phyloP scores from a whole-genome alignment of 92 coral and sea anemone genomes.

The Actinernus sp. region DNA sequence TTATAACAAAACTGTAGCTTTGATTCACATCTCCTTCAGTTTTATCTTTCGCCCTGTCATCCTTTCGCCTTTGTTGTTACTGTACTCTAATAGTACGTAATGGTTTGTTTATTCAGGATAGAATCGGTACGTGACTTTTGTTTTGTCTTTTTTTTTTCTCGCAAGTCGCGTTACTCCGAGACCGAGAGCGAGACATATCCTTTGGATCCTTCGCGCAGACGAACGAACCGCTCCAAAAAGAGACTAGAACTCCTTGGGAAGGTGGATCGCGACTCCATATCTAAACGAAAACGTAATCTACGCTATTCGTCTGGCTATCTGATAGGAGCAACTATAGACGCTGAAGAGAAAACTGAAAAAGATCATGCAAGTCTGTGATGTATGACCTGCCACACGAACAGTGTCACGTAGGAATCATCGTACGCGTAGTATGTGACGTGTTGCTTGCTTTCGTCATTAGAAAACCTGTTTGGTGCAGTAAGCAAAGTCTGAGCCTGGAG shows the following conservation, averaged over 20 bases:
- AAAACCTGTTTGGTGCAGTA: too few species aligned
- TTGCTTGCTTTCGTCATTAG: too few species aligned
- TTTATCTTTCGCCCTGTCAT: too few species aligned
- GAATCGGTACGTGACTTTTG: too few species aligned
- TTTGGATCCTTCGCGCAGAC: constrained; percentile 71
- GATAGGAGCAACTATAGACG: constrained; percentile 80
- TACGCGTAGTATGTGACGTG: background rate
- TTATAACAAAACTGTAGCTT: too few species aligned
- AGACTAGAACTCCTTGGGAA: constrained; percentile 82
- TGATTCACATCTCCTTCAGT: too few species aligned
- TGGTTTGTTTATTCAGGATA: too few species aligned
- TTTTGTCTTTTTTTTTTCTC: background rate
- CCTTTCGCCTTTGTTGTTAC: too few species aligned
- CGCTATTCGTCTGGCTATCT: constrained; percentile 87
- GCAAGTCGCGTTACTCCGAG: background rate
- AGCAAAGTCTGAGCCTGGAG: too few species aligned
- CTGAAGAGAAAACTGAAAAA: constrained; percentile 34
- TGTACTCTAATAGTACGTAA: too few species aligned
- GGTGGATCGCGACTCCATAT: constrained; percentile 73
- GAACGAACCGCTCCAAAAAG: constrained; percentile 75
- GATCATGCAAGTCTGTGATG: constrained; percentile 88
- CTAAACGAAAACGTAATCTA: constrained; percentile 67
- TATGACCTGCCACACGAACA: too few species aligned
- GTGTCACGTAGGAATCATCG: too few species aligned
- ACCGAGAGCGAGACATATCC: constrained; percentile 23